Percentiles rank a stretch among this genome's conserved stretches.
These are phyloP conservation scores for Puma concolor DNA, from an alignment of 2,113 vertebrate genomes.

Conservation along the genomic window DNA sequence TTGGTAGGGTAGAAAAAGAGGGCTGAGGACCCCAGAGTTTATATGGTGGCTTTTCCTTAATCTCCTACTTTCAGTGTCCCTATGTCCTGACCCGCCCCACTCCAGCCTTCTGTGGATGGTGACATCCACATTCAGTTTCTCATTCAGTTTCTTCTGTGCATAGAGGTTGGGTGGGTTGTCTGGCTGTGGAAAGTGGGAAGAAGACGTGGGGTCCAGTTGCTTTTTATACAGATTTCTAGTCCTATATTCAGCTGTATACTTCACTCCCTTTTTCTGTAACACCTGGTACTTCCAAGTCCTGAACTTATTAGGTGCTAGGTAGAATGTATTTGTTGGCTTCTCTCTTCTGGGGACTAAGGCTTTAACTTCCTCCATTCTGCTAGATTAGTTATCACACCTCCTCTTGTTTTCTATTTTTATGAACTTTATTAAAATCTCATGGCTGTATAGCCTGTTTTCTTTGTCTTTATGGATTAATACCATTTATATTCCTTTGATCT, in stretches of 20 bases:
- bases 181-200: background rate
- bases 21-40: background rate
- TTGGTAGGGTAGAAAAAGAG: background rate
- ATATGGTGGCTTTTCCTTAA: background rate
- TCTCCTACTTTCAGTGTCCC: background rate
- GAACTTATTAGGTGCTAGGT: background rate
- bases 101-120: background rate
- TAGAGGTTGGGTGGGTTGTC: background rate
- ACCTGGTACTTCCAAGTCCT: background rate
- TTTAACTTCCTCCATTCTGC: background rate
- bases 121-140: background rate
- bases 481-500: background rate
- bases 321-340: background rate
- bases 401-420: background rate
- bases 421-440: slow-evolving; percentile 1
- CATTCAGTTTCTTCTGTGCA: background rate
- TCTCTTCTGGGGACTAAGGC: background rate
- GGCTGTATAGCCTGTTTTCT: background rate
- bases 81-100: too few species aligned
- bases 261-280: background rate
- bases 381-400: background rate
- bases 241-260: background rate
- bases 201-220: background rate
- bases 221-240: background rate
- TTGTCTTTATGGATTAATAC: background rate